These are phyloP conservation scores for Neodontobutis hainanensis DNA, from an alignment of 2,113 vertebrate species.

Conservation along the genomic window DNA sequence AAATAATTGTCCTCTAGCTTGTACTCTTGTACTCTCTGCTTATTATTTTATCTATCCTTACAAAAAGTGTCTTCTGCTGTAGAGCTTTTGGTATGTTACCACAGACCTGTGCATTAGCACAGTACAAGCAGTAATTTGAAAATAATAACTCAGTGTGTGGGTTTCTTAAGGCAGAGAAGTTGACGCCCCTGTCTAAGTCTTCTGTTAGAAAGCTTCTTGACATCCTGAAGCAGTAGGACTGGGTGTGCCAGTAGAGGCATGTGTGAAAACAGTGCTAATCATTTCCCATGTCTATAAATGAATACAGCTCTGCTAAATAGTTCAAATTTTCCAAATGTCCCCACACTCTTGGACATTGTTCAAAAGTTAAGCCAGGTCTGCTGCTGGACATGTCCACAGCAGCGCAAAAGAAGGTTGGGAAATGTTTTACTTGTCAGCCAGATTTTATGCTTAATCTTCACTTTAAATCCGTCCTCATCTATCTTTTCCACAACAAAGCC, in stretches of 20 bases:
- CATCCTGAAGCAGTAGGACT: conserved; percentile 27
- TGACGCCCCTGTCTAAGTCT: conserved; percentile 7
- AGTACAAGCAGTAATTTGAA: not conserved
- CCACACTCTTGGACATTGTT: conserved; percentile 13
- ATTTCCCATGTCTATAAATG: conserved; percentile 35
- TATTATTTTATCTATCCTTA: conserved; percentile 50
- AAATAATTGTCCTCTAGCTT: conserved; percentile 9
- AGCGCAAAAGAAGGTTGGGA: conserved; percentile 18
- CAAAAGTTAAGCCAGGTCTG: conserved; percentile 13
- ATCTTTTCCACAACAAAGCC: conserved; percentile 50
- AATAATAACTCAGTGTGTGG: not conserved
- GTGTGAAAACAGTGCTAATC: conserved; percentile 47
- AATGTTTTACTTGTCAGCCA: conserved; percentile 43
- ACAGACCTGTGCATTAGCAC: not conserved
- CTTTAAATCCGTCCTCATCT: conserved; percentile 71
- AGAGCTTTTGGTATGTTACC: conserved; percentile 20
- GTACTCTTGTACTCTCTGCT: conserved; percentile 18
- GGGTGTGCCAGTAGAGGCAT: conserved; percentile 25
- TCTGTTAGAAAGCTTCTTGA: conserved; percentile 17
- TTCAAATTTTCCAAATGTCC: conserved; percentile 48
- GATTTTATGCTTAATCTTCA: conserved; percentile 71
- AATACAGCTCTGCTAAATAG: conserved; percentile 40
- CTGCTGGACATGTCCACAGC: conserved; percentile 11
- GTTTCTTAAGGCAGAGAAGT: not conserved
- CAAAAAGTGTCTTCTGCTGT: conserved; percentile 1